Evolutionary conservation across 1,140 invertebrate genomes (phyloP), one percentile per base, ranked within the genome.

Genomic region (Spodoptera frugiperda): DNA sequence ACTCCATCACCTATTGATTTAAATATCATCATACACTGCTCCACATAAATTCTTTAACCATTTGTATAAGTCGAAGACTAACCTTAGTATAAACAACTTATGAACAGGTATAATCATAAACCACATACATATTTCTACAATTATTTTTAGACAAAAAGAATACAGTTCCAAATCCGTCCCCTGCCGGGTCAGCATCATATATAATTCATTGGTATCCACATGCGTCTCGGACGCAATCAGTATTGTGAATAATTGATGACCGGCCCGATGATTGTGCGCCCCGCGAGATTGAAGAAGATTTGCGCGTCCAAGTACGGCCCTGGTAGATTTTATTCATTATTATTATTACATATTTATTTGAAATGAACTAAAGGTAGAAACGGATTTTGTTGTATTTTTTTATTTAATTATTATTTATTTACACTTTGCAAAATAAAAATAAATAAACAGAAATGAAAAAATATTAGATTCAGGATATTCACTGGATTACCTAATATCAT

Each of bases 211-310:
- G 80, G 79, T 82, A 88, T 87, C 87, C 88, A 86, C 89, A 87
- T 91, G 87, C 88, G 91, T 92, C 90, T 92, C 91, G 88, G 89
- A 94, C 93, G 91, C 93, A 94, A 94, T 94, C 93, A 94, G 90
- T 93, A 94, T 92, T 83, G 87, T 94, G 92, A 94, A 94, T 94
- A 91, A 94, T 94, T 86, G 87, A 94, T 93, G 83, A 78, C 76
- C 61, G 57, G 82, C 59, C 76, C 80, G 89, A 90, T 87, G 88
- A 91, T 91, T 90, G 87, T 83, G 81, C 82, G 83, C 80, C 88
- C 85, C 90, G 83, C 82, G 90, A 91, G 90, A 91, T 89, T 89
- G 87, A 70, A 75, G 79, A 87, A 89, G 88, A 89, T 89, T 89
- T 86, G 70, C 70, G 55, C 67, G 30, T 78, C 76, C 61, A 46